Conservation (phyloP, 2,888 invertebrate species). For the Operophtera brumata region DNA sequence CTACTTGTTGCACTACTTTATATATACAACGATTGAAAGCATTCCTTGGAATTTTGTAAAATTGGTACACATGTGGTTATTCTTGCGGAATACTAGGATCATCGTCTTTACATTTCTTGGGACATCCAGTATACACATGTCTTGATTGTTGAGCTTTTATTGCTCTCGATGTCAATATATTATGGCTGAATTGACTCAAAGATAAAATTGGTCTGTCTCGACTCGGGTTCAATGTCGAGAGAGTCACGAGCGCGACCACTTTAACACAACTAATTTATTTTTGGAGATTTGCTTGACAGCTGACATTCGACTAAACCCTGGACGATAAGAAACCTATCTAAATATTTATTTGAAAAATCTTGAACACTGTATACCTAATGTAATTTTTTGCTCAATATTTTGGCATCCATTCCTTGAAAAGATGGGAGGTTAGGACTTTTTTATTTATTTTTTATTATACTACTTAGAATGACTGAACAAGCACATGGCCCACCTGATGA, state of each 20-base stretch:
- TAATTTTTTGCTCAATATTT: background rate
- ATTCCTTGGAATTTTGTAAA: too few species aligned
- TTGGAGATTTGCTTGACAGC: constrained; percentile 61
- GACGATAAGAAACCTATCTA: constrained; percentile 45
- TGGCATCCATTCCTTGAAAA: background rate
- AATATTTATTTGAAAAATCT: constrained; percentile 32
- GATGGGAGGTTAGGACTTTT: too few species aligned
- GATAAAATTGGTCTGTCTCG: constrained; percentile 49
- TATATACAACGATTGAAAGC: too few species aligned
- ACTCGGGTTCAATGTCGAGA: constrained; percentile 57
- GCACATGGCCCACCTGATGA: too few species aligned
- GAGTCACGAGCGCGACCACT: constrained; percentile 74
- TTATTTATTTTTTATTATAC: too few species aligned
- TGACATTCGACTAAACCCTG: constrained; percentile 52
- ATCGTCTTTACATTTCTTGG: too few species aligned
- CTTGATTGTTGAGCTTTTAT: background rate
- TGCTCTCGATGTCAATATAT: background rate
- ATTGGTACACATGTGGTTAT: too few species aligned
- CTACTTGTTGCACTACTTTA: too few species aligned
- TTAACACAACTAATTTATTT: constrained; percentile 71
- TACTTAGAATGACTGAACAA: too few species aligned
- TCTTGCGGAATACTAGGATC: too few species aligned
- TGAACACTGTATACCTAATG: background rate
- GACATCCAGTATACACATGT: too few species aligned
- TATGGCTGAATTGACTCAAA: constrained; percentile 34